Base-by-base conservation (phyloP, 2,797 vertebrate genomes). In the Etheostoma nigrum region DNA sequence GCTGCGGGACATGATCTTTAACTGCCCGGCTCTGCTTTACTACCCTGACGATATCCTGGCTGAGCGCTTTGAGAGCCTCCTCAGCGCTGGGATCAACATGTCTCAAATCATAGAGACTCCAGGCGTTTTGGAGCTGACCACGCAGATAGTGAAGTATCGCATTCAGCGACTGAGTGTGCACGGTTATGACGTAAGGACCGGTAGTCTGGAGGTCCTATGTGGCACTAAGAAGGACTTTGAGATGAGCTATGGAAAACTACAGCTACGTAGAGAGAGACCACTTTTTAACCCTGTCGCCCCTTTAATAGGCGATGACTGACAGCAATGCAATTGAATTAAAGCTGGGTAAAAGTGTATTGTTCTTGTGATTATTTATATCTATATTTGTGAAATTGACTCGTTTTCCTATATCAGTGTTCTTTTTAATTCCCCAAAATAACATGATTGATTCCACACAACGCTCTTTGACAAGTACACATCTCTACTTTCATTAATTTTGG, bases 141-240 rank as follows among this genome's bases (percentile, higher is more conserved):
- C 95, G 0, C 96, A 98, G 78, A 98, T 98, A 16, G 82, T 99
- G 53, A 95, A 94, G 58, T 95, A 96, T 84, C 95, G 97, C 52
- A 93, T 98, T 72, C 95, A 95, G 81, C 96, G 90, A 73, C 94
- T 99, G 62, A 89, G 74, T 70, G 87, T 91, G 3, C 87, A 90
- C 49, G 96, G 97, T 11, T 97, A 96, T 12, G 89, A 94, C 60
- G 58, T 97, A 59, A 94, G 89, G 83, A 92, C 88, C 8, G 95
- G 96, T 42, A 95, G 92, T 75, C 91, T 99, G 66, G 92, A 95
- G 42, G 90, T 93, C 51, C 78, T 99, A 1, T 96, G 82, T 30
- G 97, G 98, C 42, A 99, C 97, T 2, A 99, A 97, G 90, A 99
- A 97, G 76, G 97, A 99, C 87, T 99, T 99, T 92, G 98, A 99